Conservation (phyloP, 2,888 invertebrate genomes). For the Nebria salina region DNA sequence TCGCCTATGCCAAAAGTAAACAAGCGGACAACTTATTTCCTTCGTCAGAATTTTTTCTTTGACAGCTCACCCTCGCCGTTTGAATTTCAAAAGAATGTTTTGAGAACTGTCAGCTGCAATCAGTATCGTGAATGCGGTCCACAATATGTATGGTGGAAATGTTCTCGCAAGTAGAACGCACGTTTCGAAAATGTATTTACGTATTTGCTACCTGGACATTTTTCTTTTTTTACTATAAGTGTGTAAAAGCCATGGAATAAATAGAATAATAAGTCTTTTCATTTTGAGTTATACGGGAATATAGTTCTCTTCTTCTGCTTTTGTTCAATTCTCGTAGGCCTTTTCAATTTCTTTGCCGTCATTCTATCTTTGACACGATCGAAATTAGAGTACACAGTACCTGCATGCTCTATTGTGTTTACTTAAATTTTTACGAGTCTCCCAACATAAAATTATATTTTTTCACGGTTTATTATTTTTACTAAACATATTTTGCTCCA, state of each 20-base stretch:
- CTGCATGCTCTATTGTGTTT: too few species aligned
- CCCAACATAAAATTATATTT: too few species aligned
- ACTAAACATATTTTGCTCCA: too few species aligned
- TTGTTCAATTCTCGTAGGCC: neutral
- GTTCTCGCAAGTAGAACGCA: neutral
- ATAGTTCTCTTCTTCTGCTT: neutral
- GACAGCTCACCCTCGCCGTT: neutral
- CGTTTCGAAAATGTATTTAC: neutral
- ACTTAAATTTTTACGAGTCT: too few species aligned
- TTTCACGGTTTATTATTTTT: too few species aligned
- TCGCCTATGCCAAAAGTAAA: constrained; percentile 9
- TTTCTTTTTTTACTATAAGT: neutral
- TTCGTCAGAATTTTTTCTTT: constrained; percentile 15
- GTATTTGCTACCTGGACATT: neutral
- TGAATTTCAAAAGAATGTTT: constrained; percentile 22
- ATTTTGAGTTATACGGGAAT: neutral
- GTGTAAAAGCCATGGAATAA: constrained; percentile 7
- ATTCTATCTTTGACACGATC: neutral
- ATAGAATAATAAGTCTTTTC: constrained; percentile 9
- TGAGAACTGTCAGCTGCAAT: constrained; percentile 39
- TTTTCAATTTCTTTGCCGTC: constrained; percentile 9
- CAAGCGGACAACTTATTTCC: constrained; percentile 12
- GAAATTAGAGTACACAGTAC: constrained; percentile 13
- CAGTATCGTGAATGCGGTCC: neutral
- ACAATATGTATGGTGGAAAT: constrained; percentile 2